Evolutionary conservation across 2,888 invertebrate species (phyloP), one percentile per base, ranked within the genome.

Genomic region (Volucella inanis): DNA sequence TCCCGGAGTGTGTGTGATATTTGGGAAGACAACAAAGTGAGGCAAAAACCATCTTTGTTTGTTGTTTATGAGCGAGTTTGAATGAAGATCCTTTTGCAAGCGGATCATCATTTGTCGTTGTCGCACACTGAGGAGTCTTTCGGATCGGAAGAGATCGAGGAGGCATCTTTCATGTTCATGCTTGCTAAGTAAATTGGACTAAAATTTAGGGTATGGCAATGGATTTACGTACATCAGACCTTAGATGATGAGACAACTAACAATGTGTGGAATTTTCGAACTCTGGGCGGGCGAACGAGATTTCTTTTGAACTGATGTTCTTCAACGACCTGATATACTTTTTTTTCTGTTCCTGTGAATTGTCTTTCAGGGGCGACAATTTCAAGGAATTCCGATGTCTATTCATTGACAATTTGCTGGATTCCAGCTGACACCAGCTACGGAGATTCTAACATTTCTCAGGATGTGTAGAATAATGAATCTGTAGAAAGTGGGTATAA

Each of bases 161-260:
- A 54, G 65, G 77, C 31, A 3, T 61, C 79, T 77, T 77, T 76
- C 49, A 74, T 74, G 72, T 68, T 75, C 43, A 11, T 76, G 75
- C 80, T 70, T 75, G 54, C 61, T 45, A 6, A 71, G 50, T 61
- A 79, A 84, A 84, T 80, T 59, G 65, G 65, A 75, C 54, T 70
- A 55, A 71, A 71, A 49, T 84, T 67, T 80, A 71, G 67, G 71
- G 67, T 59, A 55, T 79, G 49, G 71, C 54, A 22, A 74, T 84
- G 49, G 61, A 31, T 22, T 15, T 31, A 39, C 15, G 15, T 54
- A 50, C 10, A 39, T 31, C 31, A 31, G 31, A 31, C 14, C 8
- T 65, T 18, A 15, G 31, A 11, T 22, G 31, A 31, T 31, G 55
- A 10, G 41, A 68, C 31, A 52, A 52, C 50, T 6, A 54, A 38